Base-by-base conservation (phyloP, 2,797 vertebrate species). In the Etheostoma perlongum region DNA sequence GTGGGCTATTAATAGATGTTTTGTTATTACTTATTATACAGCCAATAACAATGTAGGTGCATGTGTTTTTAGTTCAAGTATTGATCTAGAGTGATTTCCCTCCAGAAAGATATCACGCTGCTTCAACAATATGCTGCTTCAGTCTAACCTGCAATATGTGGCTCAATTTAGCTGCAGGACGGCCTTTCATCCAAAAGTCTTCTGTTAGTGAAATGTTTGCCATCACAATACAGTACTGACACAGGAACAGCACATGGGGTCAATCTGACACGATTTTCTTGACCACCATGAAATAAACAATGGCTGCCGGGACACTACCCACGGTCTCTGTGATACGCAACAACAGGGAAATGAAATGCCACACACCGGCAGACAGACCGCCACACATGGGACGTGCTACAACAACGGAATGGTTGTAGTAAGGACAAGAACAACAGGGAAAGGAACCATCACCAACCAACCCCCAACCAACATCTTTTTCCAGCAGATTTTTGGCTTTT, bases 161-260 rank as follows among this genome's bases (percentile, higher is more conserved):
- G 18, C 47, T 54, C 16, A 16, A 19, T 46, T 67, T 9, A 47
- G 78, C 69, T 62, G 46, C 53, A 10, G 25, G 21, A 18, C 62
- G 66, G 57, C 64, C 55, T 47, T 3, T 6, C 51, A 65, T 49
- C 60, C 16, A 13, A 21, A 59, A 27, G 11, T 57, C 19, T 1
- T 47, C 19, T 5, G 57, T 53, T 61, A 18, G 44, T 51, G 60
- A 80, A 66, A 57, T 21, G 42, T 71, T 21, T 9, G 30, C 27
- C 62, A 13, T 70, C 46, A 21, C 16, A 57, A 36, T 6, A 47
- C 33, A 81, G 16, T 15, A 4, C 65, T 62, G 76, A 79, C 72
- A 47, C 3, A 2, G 27, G 57, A 72, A 58, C 53, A 47, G 59
- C 27, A 63, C 47, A 54, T 12, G 30, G 15, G 58, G 58, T 69